phyloP scores from a whole-genome alignment of 2,797 vertebrate genomes.

The Alosa sapidissima region DNA sequence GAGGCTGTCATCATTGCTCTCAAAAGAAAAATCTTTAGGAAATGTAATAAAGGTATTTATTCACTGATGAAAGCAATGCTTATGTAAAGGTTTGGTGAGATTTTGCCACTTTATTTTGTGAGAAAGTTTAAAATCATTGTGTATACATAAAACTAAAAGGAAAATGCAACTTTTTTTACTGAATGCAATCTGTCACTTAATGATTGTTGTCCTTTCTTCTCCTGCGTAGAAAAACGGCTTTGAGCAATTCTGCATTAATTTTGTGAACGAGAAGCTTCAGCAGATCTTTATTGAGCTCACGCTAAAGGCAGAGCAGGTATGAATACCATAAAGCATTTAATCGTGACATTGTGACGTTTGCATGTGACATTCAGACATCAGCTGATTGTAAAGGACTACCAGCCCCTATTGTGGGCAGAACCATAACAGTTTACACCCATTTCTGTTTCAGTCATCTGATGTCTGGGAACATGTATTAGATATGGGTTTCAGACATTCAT shows the following conservation, averaged over 20 bases:
- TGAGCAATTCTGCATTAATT: slow-evolving; percentile 98
- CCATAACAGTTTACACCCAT: neutral
- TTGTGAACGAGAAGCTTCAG: slow-evolving; percentile 97
- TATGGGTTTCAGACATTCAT: neutral
- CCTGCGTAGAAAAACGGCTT: slow-evolving; percentile 89
- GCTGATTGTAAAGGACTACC: no score
- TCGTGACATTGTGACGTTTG: no score
- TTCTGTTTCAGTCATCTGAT: neutral
- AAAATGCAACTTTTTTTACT: neutral
- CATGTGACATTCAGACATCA: no score
- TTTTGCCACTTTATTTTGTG: neutral
- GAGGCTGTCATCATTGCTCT: slow-evolving; percentile 12
- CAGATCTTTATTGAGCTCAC: slow-evolving; percentile 99
- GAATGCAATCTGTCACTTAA: neutral
- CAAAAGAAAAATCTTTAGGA: neutral
- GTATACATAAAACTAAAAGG: neutral
- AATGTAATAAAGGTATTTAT: neutral
- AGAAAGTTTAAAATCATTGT: neutral
- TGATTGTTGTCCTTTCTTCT: neutral
- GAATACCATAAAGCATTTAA: neutral
- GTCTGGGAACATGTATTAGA: no score
- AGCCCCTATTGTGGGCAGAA: neutral
- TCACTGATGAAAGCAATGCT: neutral
- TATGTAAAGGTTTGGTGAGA: neutral
- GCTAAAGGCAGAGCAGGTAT: slow-evolving; percentile 96